Evolutionary conservation across 2,888 invertebrate species (phyloP).

Genomic region (Sicus ferrugineus): DNA sequence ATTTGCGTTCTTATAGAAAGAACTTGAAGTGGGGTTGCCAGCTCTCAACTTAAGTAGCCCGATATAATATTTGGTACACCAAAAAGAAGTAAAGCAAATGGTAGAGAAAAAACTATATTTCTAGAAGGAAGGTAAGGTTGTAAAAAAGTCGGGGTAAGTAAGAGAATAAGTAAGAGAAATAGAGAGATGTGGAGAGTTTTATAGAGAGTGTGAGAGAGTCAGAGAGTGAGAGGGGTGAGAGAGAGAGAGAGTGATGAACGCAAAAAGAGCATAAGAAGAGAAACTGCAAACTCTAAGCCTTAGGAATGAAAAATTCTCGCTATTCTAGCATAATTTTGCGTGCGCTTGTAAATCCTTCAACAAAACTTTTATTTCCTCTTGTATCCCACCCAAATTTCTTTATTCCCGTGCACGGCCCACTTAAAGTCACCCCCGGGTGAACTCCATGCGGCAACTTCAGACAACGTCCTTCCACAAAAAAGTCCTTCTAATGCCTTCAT

Average conservation of each 20-base stretch:
- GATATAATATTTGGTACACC: background rate
- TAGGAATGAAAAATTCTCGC: constrained; percentile 13
- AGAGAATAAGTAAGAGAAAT: background rate
- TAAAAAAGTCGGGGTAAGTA: background rate
- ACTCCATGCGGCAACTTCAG: background rate
- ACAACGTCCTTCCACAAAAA: background rate
- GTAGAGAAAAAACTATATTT: background rate
- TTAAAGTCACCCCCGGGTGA: background rate
- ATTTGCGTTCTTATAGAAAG: constrained; percentile 47
- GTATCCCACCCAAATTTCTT: background rate
- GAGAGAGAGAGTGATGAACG: background rate
- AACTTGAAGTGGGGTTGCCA: background rate
- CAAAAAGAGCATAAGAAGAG: background rate
- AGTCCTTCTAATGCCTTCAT: constrained; percentile 6
- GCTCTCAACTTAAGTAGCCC: background rate
- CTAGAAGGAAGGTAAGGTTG: background rate
- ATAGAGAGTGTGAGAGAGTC: no score
- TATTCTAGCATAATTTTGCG: constrained; percentile 19
- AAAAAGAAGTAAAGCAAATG: background rate
- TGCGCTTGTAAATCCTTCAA: constrained; percentile 35
- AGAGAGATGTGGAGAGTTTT: no score
- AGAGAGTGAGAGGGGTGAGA: background rate
- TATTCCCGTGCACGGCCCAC: background rate
- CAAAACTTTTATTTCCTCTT: constrained; percentile 31
- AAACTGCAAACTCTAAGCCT: constrained; percentile 19